Conservation (phyloP, 2,888 invertebrate genomes). For the Parnassius smintheus region DNA sequence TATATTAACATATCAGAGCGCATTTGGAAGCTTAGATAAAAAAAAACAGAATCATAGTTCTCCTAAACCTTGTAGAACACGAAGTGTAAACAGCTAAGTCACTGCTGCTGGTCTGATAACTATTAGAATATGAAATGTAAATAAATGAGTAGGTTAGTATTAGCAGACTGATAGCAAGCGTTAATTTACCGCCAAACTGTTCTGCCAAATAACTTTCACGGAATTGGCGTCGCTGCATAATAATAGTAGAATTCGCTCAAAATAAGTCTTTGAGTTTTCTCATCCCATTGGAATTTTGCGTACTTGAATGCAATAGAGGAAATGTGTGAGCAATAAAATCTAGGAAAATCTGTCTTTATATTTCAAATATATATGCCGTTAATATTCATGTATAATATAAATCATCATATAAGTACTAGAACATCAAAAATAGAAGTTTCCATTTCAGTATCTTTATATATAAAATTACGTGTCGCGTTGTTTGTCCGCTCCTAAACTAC, state of each 20-base stretch:
- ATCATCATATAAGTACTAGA: too few species aligned
- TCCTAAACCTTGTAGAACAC: slow-evolving; percentile 89
- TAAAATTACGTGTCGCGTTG: too few species aligned
- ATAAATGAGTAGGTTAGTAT: slow-evolving; percentile 84
- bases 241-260: slow-evolving; percentile 92
- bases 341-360: background rate
- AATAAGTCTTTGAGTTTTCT: slow-evolving; percentile 86
- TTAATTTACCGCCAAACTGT: slow-evolving; percentile 92
- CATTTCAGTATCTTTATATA: too few species aligned
- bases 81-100: slow-evolving; percentile 75
- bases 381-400: too few species aligned
- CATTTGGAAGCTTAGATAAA: too few species aligned
- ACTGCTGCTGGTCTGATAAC: slow-evolving; percentile 82
- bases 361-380: too few species aligned
- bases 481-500: too few species aligned
- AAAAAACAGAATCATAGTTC: slow-evolving; percentile 67
- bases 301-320: slow-evolving; percentile 45
- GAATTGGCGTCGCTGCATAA: slow-evolving; percentile 90
- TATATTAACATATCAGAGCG: too few species aligned
- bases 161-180: slow-evolving; percentile 89
- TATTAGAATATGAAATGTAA: slow-evolving; percentile 90
- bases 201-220: slow-evolving; percentile 90
- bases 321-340: slow-evolving; percentile 14
- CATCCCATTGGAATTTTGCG: slow-evolving; percentile 84
- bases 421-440: too few species aligned